Conservation (phyloP, 2,113 vertebrate genomes). For the Ranitomeya imitator region DNA sequence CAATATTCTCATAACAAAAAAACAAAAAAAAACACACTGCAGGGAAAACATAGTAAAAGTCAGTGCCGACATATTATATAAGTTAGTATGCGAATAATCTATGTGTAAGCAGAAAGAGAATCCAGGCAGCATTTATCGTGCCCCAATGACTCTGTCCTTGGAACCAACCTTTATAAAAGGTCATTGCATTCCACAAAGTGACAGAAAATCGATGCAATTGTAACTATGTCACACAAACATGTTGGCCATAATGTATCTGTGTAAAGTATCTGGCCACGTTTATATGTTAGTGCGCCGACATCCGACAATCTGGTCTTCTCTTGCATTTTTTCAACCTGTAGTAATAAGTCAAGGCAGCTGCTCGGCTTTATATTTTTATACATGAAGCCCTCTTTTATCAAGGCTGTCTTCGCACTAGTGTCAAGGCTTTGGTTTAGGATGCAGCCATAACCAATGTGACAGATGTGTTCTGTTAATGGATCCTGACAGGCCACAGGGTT, state of each 20-base stretch:
- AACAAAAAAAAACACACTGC: neutral
- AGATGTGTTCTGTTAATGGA: neutral
- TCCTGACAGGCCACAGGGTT: neutral
- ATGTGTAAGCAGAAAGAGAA: neutral
- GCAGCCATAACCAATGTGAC: neutral
- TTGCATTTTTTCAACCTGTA: neutral
- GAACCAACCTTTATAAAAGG: conserved; percentile 48
- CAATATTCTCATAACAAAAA: neutral
- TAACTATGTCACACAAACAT: conserved; percentile 14
- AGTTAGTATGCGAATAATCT: neutral
- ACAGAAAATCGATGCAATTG: neutral
- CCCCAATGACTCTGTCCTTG: conserved; percentile 49
- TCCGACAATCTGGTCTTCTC: neutral
- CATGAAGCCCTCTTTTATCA: neutral
- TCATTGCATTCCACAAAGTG: conserved; percentile 3
- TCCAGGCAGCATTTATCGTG: conserved; percentile 12
- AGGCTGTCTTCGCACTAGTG: too few relatives aligned
- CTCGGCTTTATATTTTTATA: neutral
- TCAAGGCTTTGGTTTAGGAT: neutral
- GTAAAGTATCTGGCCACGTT: neutral
- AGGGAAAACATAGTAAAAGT: too few relatives aligned
- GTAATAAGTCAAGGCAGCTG: neutral
- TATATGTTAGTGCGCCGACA: neutral
- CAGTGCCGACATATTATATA: neutral
- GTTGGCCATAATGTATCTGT: neutral